Evolutionary conservation across 2,113 vertebrate species (phyloP).

Genomic region (Myotis yumanensis): DNA sequence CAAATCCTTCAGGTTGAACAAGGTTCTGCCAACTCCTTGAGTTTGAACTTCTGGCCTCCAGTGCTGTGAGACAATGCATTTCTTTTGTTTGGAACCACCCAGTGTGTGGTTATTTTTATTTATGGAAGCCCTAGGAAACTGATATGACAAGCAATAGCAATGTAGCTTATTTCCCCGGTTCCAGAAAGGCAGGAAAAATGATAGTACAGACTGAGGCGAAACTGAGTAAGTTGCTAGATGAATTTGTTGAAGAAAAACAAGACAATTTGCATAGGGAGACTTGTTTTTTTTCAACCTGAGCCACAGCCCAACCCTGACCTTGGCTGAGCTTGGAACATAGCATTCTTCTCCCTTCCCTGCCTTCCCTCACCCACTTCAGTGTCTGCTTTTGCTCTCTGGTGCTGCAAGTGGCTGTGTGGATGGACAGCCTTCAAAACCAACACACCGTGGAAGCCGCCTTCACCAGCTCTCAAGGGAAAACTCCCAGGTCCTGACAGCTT

Average conservation of each 20-base stretch:
- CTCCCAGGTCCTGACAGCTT: neutral
- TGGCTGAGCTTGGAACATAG: neutral
- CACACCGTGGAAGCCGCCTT: neutral
- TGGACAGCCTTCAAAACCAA: neutral
- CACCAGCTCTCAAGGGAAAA: neutral
- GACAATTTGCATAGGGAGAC: neutral
- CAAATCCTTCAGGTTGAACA: rapidly evolving
- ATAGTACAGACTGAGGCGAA: neutral
- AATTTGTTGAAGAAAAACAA: neutral
- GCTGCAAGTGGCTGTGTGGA: neutral
- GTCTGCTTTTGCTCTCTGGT: neutral
- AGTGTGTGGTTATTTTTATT: neutral
- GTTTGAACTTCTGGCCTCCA: neutral
- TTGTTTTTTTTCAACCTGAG: neutral
- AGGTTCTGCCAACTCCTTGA: neutral
- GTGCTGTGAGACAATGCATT: neutral
- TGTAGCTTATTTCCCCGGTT: neutral
- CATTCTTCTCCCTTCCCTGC: too few species aligned
- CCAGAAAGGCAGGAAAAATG: neutral
- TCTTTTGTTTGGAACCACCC: neutral
- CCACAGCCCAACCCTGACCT: neutral
- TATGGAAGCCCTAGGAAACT: neutral
- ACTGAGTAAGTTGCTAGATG: neutral
- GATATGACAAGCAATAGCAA: neutral
- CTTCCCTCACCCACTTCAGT: neutral